Evolutionary conservation across 2,888 invertebrate species (phyloP).

Genomic region (Hemicrepidius hirtus): DNA sequence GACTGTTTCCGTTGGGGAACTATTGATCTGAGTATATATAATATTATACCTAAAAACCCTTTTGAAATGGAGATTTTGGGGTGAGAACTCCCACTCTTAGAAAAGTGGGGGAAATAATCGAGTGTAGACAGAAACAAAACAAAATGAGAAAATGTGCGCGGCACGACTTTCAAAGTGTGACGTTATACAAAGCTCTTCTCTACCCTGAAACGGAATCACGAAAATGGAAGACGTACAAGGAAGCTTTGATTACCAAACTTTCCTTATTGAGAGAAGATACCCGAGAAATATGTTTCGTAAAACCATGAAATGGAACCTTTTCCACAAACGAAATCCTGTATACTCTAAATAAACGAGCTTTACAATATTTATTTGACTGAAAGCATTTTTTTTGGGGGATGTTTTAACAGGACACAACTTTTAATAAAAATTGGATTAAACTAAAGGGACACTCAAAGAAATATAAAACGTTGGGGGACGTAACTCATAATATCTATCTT

Average conservation of each 20-base stretch:
- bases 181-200: conserved; percentile 47
- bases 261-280: conserved; percentile 42
- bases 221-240: conserved; percentile 43
- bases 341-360: not conserved
- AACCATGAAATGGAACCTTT: conserved; percentile 14
- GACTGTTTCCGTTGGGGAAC: conserved; percentile 59
- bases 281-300: conserved; percentile 36
- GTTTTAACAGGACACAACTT: no score
- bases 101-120: conserved; percentile 62
- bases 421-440: no score
- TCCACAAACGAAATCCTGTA: not conserved
- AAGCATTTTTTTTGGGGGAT: no score
- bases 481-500: no score
- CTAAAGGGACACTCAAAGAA: no score
- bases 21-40: conserved; percentile 66
- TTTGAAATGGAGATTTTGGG: conserved; percentile 70
- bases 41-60: conserved; percentile 69
- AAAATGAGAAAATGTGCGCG: conserved; percentile 63
- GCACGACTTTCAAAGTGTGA: conserved; percentile 57
- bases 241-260: conserved; percentile 56
- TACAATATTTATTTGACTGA: not conserved
- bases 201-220: conserved; percentile 45
- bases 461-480: no score
- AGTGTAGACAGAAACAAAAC: conserved; percentile 66
- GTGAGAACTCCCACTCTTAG: conserved; percentile 58